Base-by-base conservation (phyloP, 2,797 vertebrate genomes). In the Eulemur mongoz region DNA sequence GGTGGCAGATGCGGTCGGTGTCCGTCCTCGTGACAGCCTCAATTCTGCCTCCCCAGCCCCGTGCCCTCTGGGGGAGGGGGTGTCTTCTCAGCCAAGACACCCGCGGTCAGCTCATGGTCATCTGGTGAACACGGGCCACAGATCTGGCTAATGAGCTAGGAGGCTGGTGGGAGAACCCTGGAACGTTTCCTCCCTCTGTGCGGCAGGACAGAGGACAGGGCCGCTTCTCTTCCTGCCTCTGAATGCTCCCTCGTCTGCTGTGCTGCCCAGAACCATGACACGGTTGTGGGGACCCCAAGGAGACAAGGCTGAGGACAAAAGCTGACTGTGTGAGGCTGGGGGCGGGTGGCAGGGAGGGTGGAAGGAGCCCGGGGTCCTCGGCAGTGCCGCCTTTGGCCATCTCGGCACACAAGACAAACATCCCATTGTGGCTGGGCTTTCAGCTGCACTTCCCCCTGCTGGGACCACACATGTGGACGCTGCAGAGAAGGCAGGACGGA, bases 331-430 rank as follows among this genome's bases (percentile, higher is more conserved):
- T 0, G 76, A 40, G 82, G 43, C 22, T 12, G 32, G 18, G 6
- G 13, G 27, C 0, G 2, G 35, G 18, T 0, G 20, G 18, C 17
- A 32, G 32, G 45, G 17, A 45, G 3, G 14, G n/a, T 0, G 0
- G 86, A 9, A 63, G 23, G 20, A 13, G 13, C 43, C 1, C 3
- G 22, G n/a, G 27, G 32, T 13, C 54, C 57, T 43, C 32, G 2
- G n/a, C 35, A 0, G 2, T 2, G 4, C 15, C 3, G 35, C 25
- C 50, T 78, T 43, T 4, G 32, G 22, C 25, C 65, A 11, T 45
- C 35, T 15, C 4, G 12, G 11, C 22, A 11, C 3, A 2, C 1
- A 35, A 48, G n/a, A 43, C 17, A 3, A 59, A 59, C n/a, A 2
- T 0, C 57, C 5, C 45, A 1, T 0, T 4, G 30, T 7, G 4